Base-by-base conservation (phyloP, 1,140 invertebrate species). In the Lasioglossum albipes region DNA sequence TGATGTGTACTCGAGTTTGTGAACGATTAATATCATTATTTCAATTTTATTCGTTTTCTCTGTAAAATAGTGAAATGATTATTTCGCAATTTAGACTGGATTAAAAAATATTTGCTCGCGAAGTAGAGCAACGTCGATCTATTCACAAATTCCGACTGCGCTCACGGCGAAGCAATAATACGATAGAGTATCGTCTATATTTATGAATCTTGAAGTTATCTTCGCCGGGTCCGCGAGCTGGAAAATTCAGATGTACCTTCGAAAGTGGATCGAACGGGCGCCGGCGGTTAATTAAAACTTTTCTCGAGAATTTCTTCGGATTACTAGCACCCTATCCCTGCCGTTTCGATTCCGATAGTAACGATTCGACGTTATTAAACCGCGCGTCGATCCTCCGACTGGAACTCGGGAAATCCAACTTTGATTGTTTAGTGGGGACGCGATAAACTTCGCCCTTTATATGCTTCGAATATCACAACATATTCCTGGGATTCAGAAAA, bases 231-330 rank as follows among this genome's bases (percentile, higher is more conserved):
- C 64, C 42, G 57, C 10, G 18, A 27, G n/a, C 9, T 57, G 62
- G 75, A 71, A 78, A 64, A 78, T 78, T 72, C 75, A 78, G 75
- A 78, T 52, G 68, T 54, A 72, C 27, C 57, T 7, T 20, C 36
- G 68, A 72, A 42, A 78, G 68, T 64, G 68, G 75, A 71, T 54
- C 31, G 57, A 64, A 41, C 45, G 57, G 57, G 27, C 45, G 36
- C 36, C 36, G 36, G 27, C 67, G 75, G 75, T 78, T 78, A 78
- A 78, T 78, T 78, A 78, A 78, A 78, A 78, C 75, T 78, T 68
- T 78, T 78, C 59, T 31, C 42, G 57, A 6, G 66, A 72, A 36
- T 72, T 70, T 72, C 75, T 78, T 71, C 42, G 68, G 59, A 64
- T 78, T 78, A 72, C 68, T 72, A 52, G 42, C 66, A 27, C 52